Base-by-base conservation (phyloP, 2,888 invertebrate genomes). In the Seira sanloemensis region DNA sequence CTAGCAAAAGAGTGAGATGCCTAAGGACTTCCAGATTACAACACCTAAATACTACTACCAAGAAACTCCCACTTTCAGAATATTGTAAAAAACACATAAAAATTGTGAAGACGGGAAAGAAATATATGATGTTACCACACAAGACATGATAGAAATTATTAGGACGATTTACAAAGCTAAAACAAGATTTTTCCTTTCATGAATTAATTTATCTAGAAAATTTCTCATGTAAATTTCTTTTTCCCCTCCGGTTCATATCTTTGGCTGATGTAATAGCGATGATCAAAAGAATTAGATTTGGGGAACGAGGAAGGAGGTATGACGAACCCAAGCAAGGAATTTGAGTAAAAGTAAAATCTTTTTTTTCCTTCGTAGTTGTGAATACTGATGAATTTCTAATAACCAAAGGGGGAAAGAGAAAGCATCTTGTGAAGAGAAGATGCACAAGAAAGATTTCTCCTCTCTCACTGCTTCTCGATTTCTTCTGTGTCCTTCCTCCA, bases 321-420 rank as follows among this genome's bases (percentile, higher is more conserved):
- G 62, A 37, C 25, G 69, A 74, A 73, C n/a, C n/a, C n/a, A n/a
- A 54, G 46, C 9, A 69, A 62, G 7, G 65, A 76, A 18, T 69
- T 37, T 4, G 12, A 71, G 76, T 50, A 82, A 62, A 75, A 24
- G 46, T 54, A 25, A 66, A 74, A 69, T 37, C 4, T 76, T 76
- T 76, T 76, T 75, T 76, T 82, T 76, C 26, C 66, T 50, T 72
- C 54, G 76, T 82, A 76, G 81, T 68, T 82, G 76, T 82, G 81
- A 82, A 82, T 82, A 76, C 81, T 76, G 81, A 82, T 82, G 81
- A 82, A 76, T 76, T 62, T 66, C 66, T 82, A 76, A 76, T 82
- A 82, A 76, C 69, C 46, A 72, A 50, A 76, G 65, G 68, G 37
- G 12, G 12, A 12, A 37, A n/a, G n/a, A n/a, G n/a, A n/a, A n/a